Percentiles rank a stretch among this genome's conserved stretches.
Conservation (phyloP, 2,888 invertebrate species). For the Trachelus tabidus region DNA sequence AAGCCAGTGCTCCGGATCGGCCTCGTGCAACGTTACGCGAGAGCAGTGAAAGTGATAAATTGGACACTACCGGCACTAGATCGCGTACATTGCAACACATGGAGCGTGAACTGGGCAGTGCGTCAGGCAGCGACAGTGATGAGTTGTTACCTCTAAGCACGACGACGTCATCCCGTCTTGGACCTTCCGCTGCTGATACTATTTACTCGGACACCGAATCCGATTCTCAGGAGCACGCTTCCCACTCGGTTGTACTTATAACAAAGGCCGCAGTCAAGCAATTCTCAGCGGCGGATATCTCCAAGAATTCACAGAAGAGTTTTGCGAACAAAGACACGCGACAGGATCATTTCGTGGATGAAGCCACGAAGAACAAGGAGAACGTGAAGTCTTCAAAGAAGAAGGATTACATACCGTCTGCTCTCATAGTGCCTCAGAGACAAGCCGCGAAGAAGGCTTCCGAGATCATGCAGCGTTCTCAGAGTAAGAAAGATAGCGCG, state of each 20-base stretch:
- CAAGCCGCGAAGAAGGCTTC: slow-evolving; percentile 93
- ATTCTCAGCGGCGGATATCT: slow-evolving; percentile 78
- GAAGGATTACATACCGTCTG: slow-evolving; percentile 75
- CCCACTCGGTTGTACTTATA: slow-evolving; percentile 74
- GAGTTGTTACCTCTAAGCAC: slow-evolving; percentile 76
- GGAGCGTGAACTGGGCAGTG: slow-evolving; percentile 80
- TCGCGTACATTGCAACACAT: slow-evolving; percentile 77
- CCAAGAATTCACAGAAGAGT: slow-evolving; percentile 87
- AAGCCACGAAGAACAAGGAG: slow-evolving; percentile 67
- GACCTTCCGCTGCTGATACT: slow-evolving; percentile 71
- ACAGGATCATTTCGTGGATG: slow-evolving; percentile 64
- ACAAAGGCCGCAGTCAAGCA: slow-evolving; percentile 90
- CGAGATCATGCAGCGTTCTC: slow-evolving; percentile 79
- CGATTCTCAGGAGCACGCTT: slow-evolving; percentile 72
- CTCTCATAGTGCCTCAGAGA: slow-evolving; percentile 88
- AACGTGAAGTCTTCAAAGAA: slow-evolving; percentile 60
- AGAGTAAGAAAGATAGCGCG: slow-evolving; percentile 71
- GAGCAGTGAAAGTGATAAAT: slow-evolving; percentile 61
- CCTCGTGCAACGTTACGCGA: slow-evolving; percentile 61
- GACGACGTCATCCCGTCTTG: slow-evolving; percentile 43
- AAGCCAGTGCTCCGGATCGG: slow-evolving; percentile 63
- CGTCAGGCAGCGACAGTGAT: slow-evolving; percentile 82
- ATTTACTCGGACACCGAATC: slow-evolving; percentile 89
- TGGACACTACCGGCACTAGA: slow-evolving; percentile 40
- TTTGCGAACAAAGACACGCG: slow-evolving; percentile 68